Evolutionary conservation across 1,140 invertebrate genomes (phyloP), one percentile per base, ranked within the genome.

Genomic region (silkworm (Bombyx mori)): DNA sequence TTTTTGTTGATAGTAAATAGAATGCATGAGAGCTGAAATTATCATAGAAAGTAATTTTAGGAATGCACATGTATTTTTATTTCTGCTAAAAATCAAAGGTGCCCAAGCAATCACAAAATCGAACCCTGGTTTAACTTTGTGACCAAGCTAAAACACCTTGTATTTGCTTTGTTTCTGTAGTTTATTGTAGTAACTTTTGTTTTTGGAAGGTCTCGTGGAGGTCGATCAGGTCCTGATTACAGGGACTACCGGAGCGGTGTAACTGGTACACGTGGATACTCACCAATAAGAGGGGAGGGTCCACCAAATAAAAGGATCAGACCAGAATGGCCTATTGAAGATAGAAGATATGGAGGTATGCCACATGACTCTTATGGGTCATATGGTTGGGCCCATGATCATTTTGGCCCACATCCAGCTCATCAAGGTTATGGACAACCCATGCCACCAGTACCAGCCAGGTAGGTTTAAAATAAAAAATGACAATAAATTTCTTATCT

Each of bases 231-330:
- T 26, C 89, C 89, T 66, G 94, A 95, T 66, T 95, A 95, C 68
- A 88, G 93, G 54, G 92, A 94, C 42, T 93, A 93, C 62, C 88
- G 93, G 3, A 90, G 92, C 43, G 90, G 88, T 54, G 91, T 65
- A 73, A 73, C 73, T 68, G 77, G 78, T 9, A 80, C 73, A 58
- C 67, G 89, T 22, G 89, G 95, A 5, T 96, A 95, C 68, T 96
- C 94, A 57, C 94, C 95, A 0, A 90, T 91, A 0, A 82, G 92
- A 46, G 91, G 93, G 3, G 93, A 95, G 71, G 94, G 96, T 61
- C 95, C 94, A 5, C 93, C 94, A 1, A 90, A 93, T 66, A 97
- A 97, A 73, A 86, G 95, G 60, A 93, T 96, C 81, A 88, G 95
- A 42, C 88, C 90, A 7, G 94, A 96, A 47, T 96, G 93, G 93